Conservation (phyloP, 2,797 vertebrate genomes). For the Eurystomus glaucurus region DNA sequence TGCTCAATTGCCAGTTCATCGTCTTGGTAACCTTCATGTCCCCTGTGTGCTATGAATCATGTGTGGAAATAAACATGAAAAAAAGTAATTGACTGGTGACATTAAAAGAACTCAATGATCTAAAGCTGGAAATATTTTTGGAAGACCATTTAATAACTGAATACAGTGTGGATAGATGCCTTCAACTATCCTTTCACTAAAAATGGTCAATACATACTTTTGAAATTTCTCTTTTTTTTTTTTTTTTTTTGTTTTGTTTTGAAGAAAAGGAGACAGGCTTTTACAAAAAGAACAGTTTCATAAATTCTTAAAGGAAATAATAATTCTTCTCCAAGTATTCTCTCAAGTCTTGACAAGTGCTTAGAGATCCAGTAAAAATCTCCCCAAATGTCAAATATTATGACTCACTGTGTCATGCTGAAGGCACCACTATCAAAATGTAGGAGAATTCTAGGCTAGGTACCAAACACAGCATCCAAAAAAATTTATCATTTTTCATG, state of each 20-base stretch:
- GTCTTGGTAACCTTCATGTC: neutral
- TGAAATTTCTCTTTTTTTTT: neutral
- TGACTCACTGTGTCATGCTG: constrained; percentile 63
- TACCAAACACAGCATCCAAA: constrained; percentile 72
- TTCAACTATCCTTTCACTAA: neutral
- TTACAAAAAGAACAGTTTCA: constrained; percentile 23
- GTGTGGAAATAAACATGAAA: constrained; percentile 16
- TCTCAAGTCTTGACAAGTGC: constrained; percentile 63
- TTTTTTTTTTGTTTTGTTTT: neutral
- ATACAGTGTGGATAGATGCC: neutral
- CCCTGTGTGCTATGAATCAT: neutral
- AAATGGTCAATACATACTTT: constrained; percentile 17
- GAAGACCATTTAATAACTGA: neutral
- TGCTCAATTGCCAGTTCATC: neutral
- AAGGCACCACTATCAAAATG: constrained; percentile 69
- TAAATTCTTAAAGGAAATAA: constrained; percentile 59
- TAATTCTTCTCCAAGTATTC: constrained; percentile 64
- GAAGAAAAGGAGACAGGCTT: constrained; percentile 42
- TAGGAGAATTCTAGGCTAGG: constrained; percentile 68
- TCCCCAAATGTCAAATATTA: constrained; percentile 74
- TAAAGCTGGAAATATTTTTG: constrained; percentile 47
- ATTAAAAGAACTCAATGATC: neutral
- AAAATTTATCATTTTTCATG: constrained; percentile 39
- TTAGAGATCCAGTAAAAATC: constrained; percentile 66
- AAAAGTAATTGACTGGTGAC: neutral